Base-by-base conservation (phyloP, 2,888 invertebrate species). In the Creontiades dilutus region DNA sequence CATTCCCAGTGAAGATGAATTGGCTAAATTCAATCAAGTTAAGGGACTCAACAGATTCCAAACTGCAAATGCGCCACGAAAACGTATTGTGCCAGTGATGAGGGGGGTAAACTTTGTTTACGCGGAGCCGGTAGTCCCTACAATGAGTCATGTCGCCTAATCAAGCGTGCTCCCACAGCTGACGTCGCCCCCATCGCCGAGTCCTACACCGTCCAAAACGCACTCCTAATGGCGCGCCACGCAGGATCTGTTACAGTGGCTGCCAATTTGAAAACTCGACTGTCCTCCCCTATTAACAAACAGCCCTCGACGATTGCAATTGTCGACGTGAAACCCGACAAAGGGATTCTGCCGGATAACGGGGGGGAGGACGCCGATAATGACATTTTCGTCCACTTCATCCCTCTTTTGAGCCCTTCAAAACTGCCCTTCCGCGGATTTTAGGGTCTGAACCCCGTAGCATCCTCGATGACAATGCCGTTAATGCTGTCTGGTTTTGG, bases 221-320 rank as follows among this genome's bases (percentile, higher is more conserved):
- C 61, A 28, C 78, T 78, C 46, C 23, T 76, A 78, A 78, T 78
- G 78, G 78, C 19, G 12, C 37, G n/a, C 85, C 28, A 85, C 85
- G n/a, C 57, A 47, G 46, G 52, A 85, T 85, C 85, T 85, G 85
- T 85, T 85, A 85, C 85, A 85, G 37, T 85, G 85, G 85, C 61
- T 85, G 85, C 85, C 85, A 57, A 85, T 85, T 85, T 85, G 85
- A 85, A 85, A 85, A 85, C 85, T 85, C 85, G 14, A 46, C 85
- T 0, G 55, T 61, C 47, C 82, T 27, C 82, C 68, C 68, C 23
- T 52, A 82, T 48, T 52, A 82, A 82, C 27, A n/a, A 82, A 82
- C 27, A n/a, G 16, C 82, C 23, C 82, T 23, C 52, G 13, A 27
- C 82, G 13, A 48, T 82, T 52, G 82, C 27, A 52, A 82, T 82